phyloP scores from a whole-genome alignment of 2,888 invertebrate genomes.

The Pilophorus perplexus region DNA sequence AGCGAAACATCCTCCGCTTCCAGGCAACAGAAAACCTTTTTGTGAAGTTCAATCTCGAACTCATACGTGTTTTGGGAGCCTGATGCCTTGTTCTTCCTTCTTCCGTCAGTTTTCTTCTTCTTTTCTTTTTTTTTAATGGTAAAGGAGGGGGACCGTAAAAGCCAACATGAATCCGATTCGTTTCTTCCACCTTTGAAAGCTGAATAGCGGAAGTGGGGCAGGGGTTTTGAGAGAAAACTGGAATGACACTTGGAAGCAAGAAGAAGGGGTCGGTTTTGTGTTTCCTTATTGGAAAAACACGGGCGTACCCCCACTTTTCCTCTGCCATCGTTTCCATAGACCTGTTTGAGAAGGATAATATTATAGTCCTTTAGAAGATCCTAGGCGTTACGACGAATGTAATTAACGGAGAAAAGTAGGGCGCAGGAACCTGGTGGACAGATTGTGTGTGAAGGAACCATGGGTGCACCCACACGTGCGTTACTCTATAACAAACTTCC shows the following conservation, averaged over 20 bases:
- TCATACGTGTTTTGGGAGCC: neutral
- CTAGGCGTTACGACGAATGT: too few relatives aligned
- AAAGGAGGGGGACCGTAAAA: too few relatives aligned
- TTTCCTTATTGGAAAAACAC: neutral
- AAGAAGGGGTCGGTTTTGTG: neutral
- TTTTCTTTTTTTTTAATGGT: too few relatives aligned
- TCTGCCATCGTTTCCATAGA: too few relatives aligned
- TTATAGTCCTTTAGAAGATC: too few relatives aligned
- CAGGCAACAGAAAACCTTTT: neutral
- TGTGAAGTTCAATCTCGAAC: neutral
- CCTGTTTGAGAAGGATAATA: too few relatives aligned
- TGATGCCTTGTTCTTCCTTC: neutral
- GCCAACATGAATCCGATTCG: neutral
- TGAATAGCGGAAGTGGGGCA: neutral
- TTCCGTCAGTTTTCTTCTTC: neutral
- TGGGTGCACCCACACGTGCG: too few relatives aligned
- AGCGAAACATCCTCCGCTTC: neutral
- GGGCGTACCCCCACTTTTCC: neutral
- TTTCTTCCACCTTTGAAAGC: neutral
- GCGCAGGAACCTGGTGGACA: too few relatives aligned
- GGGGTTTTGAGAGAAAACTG: too few relatives aligned
- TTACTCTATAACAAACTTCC: too few relatives aligned
- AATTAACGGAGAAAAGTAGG: too few relatives aligned
- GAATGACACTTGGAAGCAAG: neutral
- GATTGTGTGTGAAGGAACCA: too few relatives aligned